Evolutionary conservation across 2,113 vertebrate genomes (phyloP).

Genomic region (Cynoglossus semilaevis): DNA sequence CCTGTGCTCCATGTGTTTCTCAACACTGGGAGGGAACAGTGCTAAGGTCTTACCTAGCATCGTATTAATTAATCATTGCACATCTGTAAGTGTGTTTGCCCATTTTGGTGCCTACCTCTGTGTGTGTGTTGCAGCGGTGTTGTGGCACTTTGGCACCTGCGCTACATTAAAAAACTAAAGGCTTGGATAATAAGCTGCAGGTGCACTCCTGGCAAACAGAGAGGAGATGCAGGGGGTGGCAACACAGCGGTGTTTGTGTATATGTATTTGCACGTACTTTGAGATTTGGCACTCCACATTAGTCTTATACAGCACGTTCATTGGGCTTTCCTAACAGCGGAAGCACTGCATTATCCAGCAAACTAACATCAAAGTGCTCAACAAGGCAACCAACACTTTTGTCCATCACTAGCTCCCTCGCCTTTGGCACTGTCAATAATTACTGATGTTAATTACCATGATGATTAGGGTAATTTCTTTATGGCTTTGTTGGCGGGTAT

Average conservation of each 20-base stretch:
- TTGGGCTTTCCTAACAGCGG: conserved; percentile 12
- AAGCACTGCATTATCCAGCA: conserved; percentile 17
- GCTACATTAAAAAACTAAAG: conserved; percentile 80
- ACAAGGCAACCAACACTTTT: conserved; percentile 14
- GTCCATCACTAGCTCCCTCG: conserved; percentile 12
- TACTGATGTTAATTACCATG: conserved; percentile 65
- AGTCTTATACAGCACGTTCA: conserved; percentile 10
- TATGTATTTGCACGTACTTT: conserved; percentile 1
- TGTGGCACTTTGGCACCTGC: conserved; percentile 82
- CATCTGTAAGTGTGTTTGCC: conserved; percentile 64
- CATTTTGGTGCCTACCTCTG: conserved; percentile 45
- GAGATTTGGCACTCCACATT: conserved; percentile 50
- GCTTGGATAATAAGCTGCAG: conserved; percentile 85
- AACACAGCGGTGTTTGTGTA: conserved; percentile 31
- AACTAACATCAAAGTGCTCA: conserved; percentile 23
- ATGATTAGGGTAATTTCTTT: conserved; percentile 68
- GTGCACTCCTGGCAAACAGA: conserved; percentile 74
- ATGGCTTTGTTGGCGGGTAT: conserved; percentile 62
- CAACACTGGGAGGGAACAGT: conserved; percentile 41
- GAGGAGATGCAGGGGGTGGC: conserved; percentile 46
- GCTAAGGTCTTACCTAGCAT: conserved; percentile 35
- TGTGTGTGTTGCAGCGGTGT: conserved; percentile 46
- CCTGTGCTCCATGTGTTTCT: conserved; percentile 42
- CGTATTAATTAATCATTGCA: conserved; percentile 65
- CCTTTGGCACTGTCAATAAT: conserved; percentile 54